These are phyloP conservation scores for Falco rusticolus DNA, from an alignment of 2,797 vertebrate species.

Conservation along the genomic window DNA sequence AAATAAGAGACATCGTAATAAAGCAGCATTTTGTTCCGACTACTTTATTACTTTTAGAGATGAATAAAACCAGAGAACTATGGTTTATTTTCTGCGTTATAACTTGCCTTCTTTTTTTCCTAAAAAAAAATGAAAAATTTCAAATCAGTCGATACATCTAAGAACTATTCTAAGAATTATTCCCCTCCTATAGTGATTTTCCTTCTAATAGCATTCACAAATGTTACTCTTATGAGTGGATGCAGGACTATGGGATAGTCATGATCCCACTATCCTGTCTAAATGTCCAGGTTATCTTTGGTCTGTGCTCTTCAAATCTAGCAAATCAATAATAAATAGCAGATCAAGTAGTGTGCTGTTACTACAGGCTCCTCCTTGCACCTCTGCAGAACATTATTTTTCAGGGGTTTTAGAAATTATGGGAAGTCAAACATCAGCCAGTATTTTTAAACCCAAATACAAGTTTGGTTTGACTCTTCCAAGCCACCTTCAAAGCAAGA, in stretches of 20 bases:
- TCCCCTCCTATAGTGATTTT: background rate
- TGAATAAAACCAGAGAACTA: background rate
- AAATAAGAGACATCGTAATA: background rate
- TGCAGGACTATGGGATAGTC: fast-evolving
- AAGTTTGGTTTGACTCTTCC: background rate
- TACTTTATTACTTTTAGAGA: background rate
- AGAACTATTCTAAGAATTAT: background rate
- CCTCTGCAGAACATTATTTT: background rate
- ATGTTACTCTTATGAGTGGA: background rate
- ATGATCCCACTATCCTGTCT: no score
- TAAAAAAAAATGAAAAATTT: background rate
- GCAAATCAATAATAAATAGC: background rate
- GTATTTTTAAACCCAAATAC: background rate
- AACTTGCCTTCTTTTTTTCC: background rate
- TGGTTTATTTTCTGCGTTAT: background rate
- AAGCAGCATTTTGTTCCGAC: background rate
- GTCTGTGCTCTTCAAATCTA: background rate
- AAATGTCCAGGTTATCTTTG: background rate
- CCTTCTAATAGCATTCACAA: background rate
- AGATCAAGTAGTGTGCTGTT: background rate
- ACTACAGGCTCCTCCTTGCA: background rate
- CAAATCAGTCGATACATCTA: no score
- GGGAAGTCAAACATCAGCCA: background rate
- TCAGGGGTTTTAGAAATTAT: background rate
- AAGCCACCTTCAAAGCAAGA: background rate